Base-by-base conservation (phyloP, 2,888 invertebrate species). In the Dolomedes plantarius region DNA sequence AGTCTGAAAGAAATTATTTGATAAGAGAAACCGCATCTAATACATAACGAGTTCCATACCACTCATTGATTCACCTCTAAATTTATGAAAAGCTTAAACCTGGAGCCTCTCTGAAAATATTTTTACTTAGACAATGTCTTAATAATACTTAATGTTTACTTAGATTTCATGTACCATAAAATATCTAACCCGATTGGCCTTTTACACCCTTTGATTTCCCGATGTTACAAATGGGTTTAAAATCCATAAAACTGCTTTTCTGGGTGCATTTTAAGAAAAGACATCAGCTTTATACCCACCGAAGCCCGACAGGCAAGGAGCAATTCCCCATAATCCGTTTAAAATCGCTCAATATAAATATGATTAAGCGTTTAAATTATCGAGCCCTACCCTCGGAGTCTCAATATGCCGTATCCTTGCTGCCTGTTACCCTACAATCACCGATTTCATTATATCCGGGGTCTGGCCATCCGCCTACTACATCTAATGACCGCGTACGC, bases 341-440 rank as follows among this genome's bases (percentile, higher is more conserved):
- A 77, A 83, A 83, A 83, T 77, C 71, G 83, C 83, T 83, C 83
- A 83, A 83, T 83, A 83, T 77, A 83, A 83, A 77, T 77, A 77
- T 72, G 73, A 83, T 83, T 83, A 83, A 83, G 72, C 83, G 76
- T 71, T 83, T 83, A 83, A 68, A 72, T 77, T 65, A 75, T 56
- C 82, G 41, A 65, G 76, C 82, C 83, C 83, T 73, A 72, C 71
- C 65, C 56, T 32, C 31, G n/a, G 39, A 62, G 29, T 16, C 32
- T 50, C n/a, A 23, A 56, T 46, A 67, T 36, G 56, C 68, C 56
- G 81, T 56, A 68, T 67, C 68, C 27, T 62, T 31, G 16, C 50
- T 28, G 41, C 29, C 31, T 28, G 68, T 75, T 75, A 76, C 82
- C 76, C 76, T 71, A 76, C 82, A 82, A 82, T 82, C 82, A 71